These are phyloP conservation scores for Pelecanoides urinatrix DNA, from an alignment of 2,113 vertebrate genomes.

Conservation along the genomic window DNA sequence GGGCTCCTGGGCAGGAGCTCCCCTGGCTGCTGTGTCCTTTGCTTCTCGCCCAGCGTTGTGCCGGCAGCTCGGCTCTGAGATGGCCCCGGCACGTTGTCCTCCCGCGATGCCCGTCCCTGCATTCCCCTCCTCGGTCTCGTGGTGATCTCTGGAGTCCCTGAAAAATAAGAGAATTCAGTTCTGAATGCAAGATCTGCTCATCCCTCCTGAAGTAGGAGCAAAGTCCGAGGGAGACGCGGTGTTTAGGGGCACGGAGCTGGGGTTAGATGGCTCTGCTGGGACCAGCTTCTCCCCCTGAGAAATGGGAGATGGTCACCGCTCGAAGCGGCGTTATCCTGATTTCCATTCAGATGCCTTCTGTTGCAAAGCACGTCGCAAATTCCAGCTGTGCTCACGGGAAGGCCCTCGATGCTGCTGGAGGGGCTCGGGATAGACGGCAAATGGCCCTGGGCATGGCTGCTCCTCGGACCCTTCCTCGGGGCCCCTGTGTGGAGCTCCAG, in stretches of 20 bases:
- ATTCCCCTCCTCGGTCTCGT: accelerated
- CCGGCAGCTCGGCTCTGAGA: neutral
- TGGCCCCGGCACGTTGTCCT: accelerated
- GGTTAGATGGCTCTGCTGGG: neutral
- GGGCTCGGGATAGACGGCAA: neutral
- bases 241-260: neutral
- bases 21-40: neutral
- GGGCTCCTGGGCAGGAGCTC: neutral
- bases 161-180: neutral
- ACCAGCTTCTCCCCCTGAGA: neutral
- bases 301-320: neutral
- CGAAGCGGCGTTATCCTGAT: accelerated
- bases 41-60: accelerated
- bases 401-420: neutral
- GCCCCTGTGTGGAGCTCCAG: neutral
- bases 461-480: neutral
- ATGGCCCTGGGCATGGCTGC: neutral
- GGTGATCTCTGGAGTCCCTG: neutral
- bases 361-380: accelerated
- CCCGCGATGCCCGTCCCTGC: accelerated
- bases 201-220: neutral
- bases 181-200: neutral
- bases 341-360: neutral
- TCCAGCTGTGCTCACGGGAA: neutral
- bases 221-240: accelerated